Conservation (phyloP, 2,888 invertebrate genomes). For the Stenichneumon culpator region DNA sequence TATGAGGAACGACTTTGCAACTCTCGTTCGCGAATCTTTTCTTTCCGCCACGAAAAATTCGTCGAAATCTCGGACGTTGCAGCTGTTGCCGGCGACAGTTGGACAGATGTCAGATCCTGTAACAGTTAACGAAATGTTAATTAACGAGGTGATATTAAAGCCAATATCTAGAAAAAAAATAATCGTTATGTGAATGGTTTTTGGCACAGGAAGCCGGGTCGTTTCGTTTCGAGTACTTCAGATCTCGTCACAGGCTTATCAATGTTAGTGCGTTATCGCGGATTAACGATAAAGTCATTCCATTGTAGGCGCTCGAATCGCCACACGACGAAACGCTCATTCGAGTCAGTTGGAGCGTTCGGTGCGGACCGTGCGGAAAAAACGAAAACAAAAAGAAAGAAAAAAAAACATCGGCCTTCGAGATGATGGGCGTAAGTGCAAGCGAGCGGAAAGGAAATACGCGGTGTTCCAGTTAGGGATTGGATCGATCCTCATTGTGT, state of each 20-base stretch:
- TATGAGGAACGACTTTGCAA: slow-evolving; percentile 34
- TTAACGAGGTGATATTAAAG: not conserved
- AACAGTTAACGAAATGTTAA: not conserved
- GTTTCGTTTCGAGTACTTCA: not conserved
- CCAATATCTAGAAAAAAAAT: not conserved
- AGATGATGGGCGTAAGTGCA: slow-evolving; percentile 70
- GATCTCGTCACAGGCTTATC: slow-evolving; percentile 43
- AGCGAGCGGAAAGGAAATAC: slow-evolving; percentile 7
- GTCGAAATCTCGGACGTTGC: not conserved
- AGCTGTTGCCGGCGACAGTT: not conserved
- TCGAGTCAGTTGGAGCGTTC: slow-evolving; percentile 17
- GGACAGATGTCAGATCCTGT: not conserved
- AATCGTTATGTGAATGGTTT: not conserved
- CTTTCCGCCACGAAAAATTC: not conserved
- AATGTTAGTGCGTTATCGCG: slow-evolving; percentile 48
- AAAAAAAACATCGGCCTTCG: slow-evolving; percentile 19
- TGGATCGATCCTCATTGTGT: slow-evolving; percentile 18
- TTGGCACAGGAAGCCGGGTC: not conserved
- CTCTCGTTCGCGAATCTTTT: not conserved
- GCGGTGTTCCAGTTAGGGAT: slow-evolving; percentile 4
- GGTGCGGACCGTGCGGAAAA: slow-evolving; percentile 7
- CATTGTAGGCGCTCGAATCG: slow-evolving; percentile 20
- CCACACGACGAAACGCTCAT: slow-evolving; percentile 10
- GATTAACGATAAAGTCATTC: slow-evolving; percentile 49
- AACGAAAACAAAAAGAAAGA: not conserved